Conservation (phyloP, 2,797 vertebrate genomes). For the Toxotes lorentzi region DNA sequence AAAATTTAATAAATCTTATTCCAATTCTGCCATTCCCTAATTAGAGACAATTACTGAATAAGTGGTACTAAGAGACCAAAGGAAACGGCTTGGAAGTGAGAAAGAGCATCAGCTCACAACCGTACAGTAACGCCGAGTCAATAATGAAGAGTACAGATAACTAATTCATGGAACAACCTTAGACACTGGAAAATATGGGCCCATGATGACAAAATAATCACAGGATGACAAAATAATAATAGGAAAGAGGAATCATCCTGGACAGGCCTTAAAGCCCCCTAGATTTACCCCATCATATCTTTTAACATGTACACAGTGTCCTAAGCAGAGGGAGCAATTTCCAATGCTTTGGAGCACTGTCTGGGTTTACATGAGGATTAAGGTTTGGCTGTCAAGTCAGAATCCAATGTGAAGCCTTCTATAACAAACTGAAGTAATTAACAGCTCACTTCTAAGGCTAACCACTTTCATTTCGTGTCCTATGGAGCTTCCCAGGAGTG, state of each 20-base stretch:
- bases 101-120: constrained; percentile 38
- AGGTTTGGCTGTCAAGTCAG: constrained; percentile 70
- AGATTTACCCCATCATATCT: constrained; percentile 70
- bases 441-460: constrained; percentile 76
- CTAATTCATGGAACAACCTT: constrained; percentile 68
- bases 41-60: constrained; percentile 63
- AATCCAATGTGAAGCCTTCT: constrained; percentile 72
- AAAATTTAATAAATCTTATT: constrained; percentile 57
- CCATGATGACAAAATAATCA: constrained; percentile 82
- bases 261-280: constrained; percentile 68
- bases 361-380: constrained; percentile 76
- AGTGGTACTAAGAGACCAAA: constrained; percentile 47
- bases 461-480: constrained; percentile 79
- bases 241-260: constrained; percentile 74
- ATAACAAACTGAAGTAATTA: constrained; percentile 85
- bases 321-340: constrained; percentile 70
- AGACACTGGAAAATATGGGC: constrained; percentile 75
- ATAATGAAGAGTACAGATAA: constrained; percentile 65
- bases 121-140: constrained; percentile 53
- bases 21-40: constrained; percentile 47
- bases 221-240: constrained; percentile 79
- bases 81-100: constrained; percentile 46
- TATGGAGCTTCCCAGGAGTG: constrained; percentile 77
- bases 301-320: constrained; percentile 72
- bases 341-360: constrained; percentile 65